Evolutionary conservation across 2,797 vertebrate species (phyloP), one percentile per base, ranked within the genome.

Genomic region (Tarsius wallacei): DNA sequence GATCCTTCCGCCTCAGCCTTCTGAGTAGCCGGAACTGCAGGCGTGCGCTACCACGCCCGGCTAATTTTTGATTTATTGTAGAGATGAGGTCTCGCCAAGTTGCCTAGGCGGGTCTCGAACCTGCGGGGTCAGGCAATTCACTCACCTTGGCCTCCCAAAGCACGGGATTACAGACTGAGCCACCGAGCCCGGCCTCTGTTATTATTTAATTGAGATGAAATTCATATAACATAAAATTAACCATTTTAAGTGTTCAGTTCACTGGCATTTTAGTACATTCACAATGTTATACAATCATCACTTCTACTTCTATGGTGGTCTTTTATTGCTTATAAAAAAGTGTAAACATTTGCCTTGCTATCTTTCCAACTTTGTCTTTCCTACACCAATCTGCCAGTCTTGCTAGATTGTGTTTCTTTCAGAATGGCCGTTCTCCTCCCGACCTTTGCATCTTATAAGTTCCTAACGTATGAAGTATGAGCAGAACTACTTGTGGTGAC

Each of bases 221-320:
- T 88, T 71, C 73, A 83, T 47, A 4, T 57, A 74, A 80, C 14
- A 5, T 42, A 70, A 53, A 80, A 15, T 87, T 71, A 66, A 33
- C n/a, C 15, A 92, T 74, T 90, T 94, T 61, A 17, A 68, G 76
- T 42, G 59, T 85, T 85, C 59, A 36, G 28, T 93, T 84, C 26
- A 63, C 74, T 31, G 51, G 15, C 22, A 74, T 53, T 81, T 82
- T 68, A 92, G 64, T 16, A 21, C 1, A 31, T 10, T 70, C 51
- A 36, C 7, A 5, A 24, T 49, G 51, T 57, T 26, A 16, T 24
- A 36, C 16, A 33, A 2, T 47, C 4, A 2, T 31, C 28, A 28
- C 5, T 16, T 55, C 36, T 33, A 28, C 3, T 16, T 55, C 36
- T 33, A 17, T 8, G 36, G 14, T n/a, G 53, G 55, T 42, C 80